Evolutionary conservation across 2,888 invertebrate genomes (phyloP).

Genomic region (Ectemnius cavifrons): DNA sequence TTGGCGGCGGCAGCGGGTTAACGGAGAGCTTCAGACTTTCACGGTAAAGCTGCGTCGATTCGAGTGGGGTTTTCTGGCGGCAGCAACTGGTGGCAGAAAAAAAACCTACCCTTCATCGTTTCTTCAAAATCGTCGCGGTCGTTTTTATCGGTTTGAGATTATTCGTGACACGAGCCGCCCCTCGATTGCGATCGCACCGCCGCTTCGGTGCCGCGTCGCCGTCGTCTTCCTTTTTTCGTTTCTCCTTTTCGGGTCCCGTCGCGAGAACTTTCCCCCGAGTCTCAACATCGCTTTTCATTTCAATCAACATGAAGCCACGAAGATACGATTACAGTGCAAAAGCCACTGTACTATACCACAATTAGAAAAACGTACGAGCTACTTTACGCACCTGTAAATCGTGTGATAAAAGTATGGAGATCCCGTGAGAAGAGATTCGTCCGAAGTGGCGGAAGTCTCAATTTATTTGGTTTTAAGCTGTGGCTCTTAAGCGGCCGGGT

Average conservation of each 20-base stretch:
- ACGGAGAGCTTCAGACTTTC: constrained; percentile 61
- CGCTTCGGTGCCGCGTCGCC: neutral
- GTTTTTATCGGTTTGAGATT: constrained; percentile 53
- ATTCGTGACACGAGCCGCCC: constrained; percentile 32
- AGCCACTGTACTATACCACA: too few species aligned
- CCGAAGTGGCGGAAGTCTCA: too few species aligned
- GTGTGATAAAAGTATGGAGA: too few species aligned
- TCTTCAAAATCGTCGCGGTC: constrained; percentile 54
- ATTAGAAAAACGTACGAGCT: too few species aligned
- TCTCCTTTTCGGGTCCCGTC: too few species aligned
- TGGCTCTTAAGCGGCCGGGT: constrained; percentile 11
- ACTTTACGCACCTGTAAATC: too few species aligned
- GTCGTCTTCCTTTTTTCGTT: neutral
- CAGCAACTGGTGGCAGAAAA: constrained; percentile 63
- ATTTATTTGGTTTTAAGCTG: neutral
- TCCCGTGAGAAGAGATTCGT: too few species aligned
- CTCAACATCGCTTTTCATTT: too few species aligned
- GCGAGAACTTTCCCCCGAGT: neutral
- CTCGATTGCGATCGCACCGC: neutral
- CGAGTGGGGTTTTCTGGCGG: constrained; percentile 58
- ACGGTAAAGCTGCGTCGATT: constrained; percentile 59
- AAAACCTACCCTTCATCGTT: constrained; percentile 48
- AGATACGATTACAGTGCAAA: too few species aligned
- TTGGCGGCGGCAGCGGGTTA: constrained; percentile 22
- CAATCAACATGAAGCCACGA: too few species aligned